Evolutionary conservation across 2,797 vertebrate species (phyloP), one percentile per base, ranked within the genome.

Genomic region (Schizopygopsis malacanthus): DNA sequence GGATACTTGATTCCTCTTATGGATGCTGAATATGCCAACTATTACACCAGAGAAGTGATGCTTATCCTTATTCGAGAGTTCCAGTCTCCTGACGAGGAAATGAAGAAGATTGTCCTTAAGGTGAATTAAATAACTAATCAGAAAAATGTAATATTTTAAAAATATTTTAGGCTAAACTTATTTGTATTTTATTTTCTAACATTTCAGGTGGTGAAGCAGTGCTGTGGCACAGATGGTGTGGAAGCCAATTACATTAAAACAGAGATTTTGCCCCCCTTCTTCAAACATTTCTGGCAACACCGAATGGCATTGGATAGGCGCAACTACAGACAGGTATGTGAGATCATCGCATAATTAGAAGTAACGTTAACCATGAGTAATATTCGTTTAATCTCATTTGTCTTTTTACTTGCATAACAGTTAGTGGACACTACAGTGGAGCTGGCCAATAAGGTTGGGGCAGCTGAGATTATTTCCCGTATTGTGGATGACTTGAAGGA

Each of bases 171-270:
- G 22, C 25, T 65, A 20, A 80, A 0, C 1, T 2, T 82, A 4
- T 71, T 25, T 13, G 67, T 18, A 71, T 13, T 85, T 89, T 3
- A 76, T 6, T 63, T 77, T 11, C 80, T 90, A 70, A 71, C 11
- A 85, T 47, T 90, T 0, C 73, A 99, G 98, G 98, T 99, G 88
- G 98, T 99, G 89, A 99, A 99, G 91, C 98, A 99, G 92, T 99
- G 98, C 86, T 99, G 98, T 92, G 98, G 98, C 69, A 99, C 98
- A 0, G 98, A 99, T 90, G 98, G 98, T 94, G 98, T 99, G 73
- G 98, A 99, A 94, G 97, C 98, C 83, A 99, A 99, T 93, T 99
- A 99, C 93, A 99, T 99, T 84, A 99, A 99, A 94, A 99, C 98
- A 0, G 98, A 99, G 93, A 99, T 99, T 92, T 95, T 99, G 86